Evolutionary conservation across 2,797 vertebrate genomes (phyloP).

Genomic region (Geotrypetes seraphini): DNA sequence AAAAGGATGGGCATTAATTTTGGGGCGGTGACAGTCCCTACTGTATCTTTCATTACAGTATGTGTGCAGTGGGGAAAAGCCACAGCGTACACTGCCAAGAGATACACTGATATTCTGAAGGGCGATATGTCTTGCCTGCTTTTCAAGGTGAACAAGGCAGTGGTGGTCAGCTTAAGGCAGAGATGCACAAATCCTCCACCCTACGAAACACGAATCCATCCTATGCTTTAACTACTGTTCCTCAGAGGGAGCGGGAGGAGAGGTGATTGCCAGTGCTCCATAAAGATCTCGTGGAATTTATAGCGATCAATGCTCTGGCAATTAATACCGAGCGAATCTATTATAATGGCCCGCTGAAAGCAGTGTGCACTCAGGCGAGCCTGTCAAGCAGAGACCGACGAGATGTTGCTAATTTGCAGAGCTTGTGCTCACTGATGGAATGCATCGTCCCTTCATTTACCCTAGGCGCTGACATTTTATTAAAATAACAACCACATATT

Average conservation of each 20-base stretch:
- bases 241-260: background rate
- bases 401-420: fast-evolving
- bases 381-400: background rate
- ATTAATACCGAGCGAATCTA: background rate
- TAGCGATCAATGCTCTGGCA: fast-evolving
- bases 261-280: fast-evolving
- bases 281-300: background rate
- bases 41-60: too few species aligned
- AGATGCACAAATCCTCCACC: background rate
- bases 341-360: background rate
- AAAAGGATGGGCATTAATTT: too few species aligned
- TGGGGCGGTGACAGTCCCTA: too few species aligned
- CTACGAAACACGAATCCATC: background rate
- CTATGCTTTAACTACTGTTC: background rate
- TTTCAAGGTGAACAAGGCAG: background rate
- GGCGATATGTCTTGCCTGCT: too few species aligned
- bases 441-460: too few species aligned
- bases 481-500: too few species aligned
- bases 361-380: background rate
- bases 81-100: too few species aligned
- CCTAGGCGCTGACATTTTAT: too few species aligned
- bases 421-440: background rate
- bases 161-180: background rate
- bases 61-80: too few species aligned
- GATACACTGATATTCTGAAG: too few species aligned